phyloP scores from a whole-genome alignment of 2,888 invertebrate species.

The Tetragnatha montana region DNA sequence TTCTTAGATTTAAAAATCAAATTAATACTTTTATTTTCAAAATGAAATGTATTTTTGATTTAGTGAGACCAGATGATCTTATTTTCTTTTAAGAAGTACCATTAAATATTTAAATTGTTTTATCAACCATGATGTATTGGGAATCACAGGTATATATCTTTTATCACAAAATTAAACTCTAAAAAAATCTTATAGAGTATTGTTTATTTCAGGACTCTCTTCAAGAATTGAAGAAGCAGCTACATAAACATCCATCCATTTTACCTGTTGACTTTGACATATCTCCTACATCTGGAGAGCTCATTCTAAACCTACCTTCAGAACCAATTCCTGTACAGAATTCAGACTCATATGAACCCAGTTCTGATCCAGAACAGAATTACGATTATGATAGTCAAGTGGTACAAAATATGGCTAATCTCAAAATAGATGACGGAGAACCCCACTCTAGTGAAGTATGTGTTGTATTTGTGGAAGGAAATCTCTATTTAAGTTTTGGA shows the following conservation, averaged over 20 bases:
- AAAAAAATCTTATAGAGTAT: background rate
- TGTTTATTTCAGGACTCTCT: conserved; percentile 85
- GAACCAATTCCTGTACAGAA: conserved; percentile 68
- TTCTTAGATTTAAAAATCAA: no score
- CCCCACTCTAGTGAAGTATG: conserved; percentile 48
- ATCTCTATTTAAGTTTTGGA: no score
- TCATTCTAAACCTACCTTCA: conserved; percentile 82
- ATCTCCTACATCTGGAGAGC: conserved; percentile 84
- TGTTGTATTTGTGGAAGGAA: background rate
- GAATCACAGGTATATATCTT: no score
- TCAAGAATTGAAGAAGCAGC: conserved; percentile 88
- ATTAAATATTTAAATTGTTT: no score
- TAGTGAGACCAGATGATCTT: no score
- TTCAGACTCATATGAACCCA: conserved; percentile 72
- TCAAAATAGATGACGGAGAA: conserved; percentile 59
- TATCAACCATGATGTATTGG: no score
- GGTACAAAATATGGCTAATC: conserved; percentile 29
- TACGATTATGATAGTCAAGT: conserved; percentile 71
- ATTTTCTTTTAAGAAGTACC: no score
- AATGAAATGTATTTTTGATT: no score
- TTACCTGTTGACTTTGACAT: conserved; percentile 95
- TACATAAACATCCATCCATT: conserved; percentile 93
- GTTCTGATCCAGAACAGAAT: conserved; percentile 72
- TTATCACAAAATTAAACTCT: no score
- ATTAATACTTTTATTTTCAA: no score